Evolutionary conservation across 2,888 invertebrate genomes (phyloP).

Genomic region (Microplitis manilae): DNA sequence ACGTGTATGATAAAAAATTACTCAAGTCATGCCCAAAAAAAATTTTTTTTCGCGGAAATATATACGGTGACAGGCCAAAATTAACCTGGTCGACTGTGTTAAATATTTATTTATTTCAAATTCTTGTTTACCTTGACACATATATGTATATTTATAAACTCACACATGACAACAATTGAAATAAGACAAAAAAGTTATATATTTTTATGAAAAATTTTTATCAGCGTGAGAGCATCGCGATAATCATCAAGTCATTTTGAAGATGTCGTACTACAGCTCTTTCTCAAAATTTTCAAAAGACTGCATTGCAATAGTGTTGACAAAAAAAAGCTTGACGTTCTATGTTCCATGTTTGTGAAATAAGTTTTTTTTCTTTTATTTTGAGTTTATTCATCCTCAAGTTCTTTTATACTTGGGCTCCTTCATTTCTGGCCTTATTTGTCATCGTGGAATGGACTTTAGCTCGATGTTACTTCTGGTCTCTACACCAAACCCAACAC

Average conservation of each 20-base stretch:
- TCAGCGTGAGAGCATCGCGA: background rate
- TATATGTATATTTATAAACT: too few species aligned
- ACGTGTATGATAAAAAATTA: too few species aligned
- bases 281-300: background rate
- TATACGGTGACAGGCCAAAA: too few species aligned
- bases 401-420: background rate
- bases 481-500: background rate
- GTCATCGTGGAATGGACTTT: constrained; percentile 12
- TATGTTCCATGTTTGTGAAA: constrained; percentile 7
- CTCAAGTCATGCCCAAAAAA: too few species aligned
- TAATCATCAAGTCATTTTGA: background rate
- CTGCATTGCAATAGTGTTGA: background rate
- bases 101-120: too few species aligned
- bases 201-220: background rate
- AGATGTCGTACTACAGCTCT: background rate
- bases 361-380: constrained; percentile 7
- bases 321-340: background rate
- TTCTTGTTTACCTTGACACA: too few species aligned
- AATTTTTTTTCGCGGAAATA: too few species aligned
- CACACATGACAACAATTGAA: too few species aligned
- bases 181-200: too few species aligned
- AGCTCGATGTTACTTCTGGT: constrained; percentile 6
- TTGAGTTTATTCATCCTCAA: background rate
- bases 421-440: constrained; percentile 15
- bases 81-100: too few species aligned